Base-by-base conservation (phyloP, 2,888 invertebrate genomes). In the Apodemia mormo region DNA sequence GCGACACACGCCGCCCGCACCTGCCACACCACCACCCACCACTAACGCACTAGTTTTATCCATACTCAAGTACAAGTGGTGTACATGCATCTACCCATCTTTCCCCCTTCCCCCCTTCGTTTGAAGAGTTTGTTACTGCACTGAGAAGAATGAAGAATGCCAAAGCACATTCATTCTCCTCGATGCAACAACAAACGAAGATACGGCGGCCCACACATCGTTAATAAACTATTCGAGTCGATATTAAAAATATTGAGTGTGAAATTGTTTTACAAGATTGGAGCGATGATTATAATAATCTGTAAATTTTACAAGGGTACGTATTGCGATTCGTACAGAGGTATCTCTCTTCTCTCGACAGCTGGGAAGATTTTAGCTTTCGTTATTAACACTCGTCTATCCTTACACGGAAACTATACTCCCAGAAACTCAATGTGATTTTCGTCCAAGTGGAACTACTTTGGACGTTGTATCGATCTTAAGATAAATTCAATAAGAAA, bases 1-100 rank as follows among this genome's bases (percentile, higher is more conserved):
- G 98, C 95, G 22, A 22, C 22, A 22, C 69, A 97, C 96, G 77
- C 97, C 97, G 85, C 97, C 22, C 22, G 22, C 22, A 22, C 22
- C 22, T 22, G 22, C 22, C 22, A 22, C 22, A 22, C 22, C 22
- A 22, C 22, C 22, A 22, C 22, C 0, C 22, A 22, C 22, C 22
- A 22, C 22, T 22, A 22, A 22, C 22, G 22, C 22, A 22, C 22
- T 22, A 22, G 22, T 22, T 22, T 22, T 22, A 22, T 22, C 22
- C 22, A 22, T 22, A 22, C 22, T 22, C 0, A 22, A 22, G 22
- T 22, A 22, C 22, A 22, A 22, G 0, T 22, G 22, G 0, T 22
- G 22, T 22, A 22, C 0, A 22, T 22, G 22, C 22, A 22, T 22
- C 22, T 22, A 22, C 22, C 22, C 22, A 22, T 22, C 22, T 22